Percentiles rank a stretch among this genome's conserved stretches.
These are phyloP conservation scores for Drosophila tristis DNA, from an alignment of 1,140 invertebrate genomes.

Conservation along the genomic window DNA sequence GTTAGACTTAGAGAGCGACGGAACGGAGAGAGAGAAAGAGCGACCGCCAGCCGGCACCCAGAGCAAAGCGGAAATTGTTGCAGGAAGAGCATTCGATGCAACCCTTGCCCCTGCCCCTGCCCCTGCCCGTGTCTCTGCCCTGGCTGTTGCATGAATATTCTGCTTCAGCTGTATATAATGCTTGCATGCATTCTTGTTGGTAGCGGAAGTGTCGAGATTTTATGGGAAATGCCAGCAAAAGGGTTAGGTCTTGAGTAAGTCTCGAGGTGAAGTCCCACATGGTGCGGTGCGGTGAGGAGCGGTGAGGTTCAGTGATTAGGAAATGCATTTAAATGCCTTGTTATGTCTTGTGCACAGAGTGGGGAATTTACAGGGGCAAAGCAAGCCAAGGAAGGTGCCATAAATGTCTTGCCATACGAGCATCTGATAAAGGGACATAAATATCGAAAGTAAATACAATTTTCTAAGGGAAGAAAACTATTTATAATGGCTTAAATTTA, in stretches of 20 bases:
- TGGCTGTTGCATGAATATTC: conserved; percentile 3
- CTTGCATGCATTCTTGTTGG: conserved; percentile 32
- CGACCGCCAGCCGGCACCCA: conserved; percentile 46
- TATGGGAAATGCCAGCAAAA: conserved; percentile 68
- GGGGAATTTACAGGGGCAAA: not conserved
- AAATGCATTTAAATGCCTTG: conserved; percentile 47
- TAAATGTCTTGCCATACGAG: conserved; percentile 31
- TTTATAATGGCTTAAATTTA: not conserved
- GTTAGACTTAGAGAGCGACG: conserved; percentile 46
- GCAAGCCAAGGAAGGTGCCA: conserved; percentile 33
- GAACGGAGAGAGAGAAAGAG: not conserved
- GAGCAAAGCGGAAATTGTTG: conserved; percentile 77
- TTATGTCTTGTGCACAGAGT: not conserved
- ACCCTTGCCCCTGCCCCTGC: not conserved
- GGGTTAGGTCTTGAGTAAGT: conserved; percentile 56
- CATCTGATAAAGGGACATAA: conserved; percentile 16
- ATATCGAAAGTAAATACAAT: no score
- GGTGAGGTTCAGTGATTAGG: conserved; percentile 52
- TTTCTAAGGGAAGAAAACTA: no score
- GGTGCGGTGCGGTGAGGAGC: conserved; percentile 15
- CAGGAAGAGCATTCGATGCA: conserved; percentile 73
- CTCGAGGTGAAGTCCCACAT: conserved; percentile 3
- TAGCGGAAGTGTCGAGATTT: conserved; percentile 73
- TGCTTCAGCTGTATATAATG: not conserved
- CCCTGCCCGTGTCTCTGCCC: no score